Conservation (phyloP, 2,888 invertebrate species). For the Agrilus mali region DNA sequence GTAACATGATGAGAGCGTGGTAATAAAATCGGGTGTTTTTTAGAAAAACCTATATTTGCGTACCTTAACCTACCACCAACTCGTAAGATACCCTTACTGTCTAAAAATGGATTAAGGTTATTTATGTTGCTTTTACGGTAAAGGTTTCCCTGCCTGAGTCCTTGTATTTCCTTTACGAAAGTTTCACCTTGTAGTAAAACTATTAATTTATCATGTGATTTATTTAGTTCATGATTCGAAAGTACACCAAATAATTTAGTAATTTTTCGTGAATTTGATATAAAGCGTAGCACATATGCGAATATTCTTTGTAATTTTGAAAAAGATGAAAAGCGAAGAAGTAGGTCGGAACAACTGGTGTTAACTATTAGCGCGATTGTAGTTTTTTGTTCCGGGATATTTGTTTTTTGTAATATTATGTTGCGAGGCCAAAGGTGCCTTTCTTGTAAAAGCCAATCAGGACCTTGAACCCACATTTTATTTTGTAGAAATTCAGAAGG, state of each 20-base stretch:
- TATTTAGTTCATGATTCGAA: not conserved
- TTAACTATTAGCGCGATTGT: not conserved
- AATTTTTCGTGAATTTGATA: not conserved
- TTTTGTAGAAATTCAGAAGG: constrained; percentile 5
- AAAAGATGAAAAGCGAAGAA: not conserved
- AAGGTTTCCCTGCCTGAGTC: not conserved
- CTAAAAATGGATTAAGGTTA: constrained; percentile 8
- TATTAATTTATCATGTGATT: not conserved
- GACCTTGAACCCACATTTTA: constrained; percentile 7
- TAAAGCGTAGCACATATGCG: not conserved
- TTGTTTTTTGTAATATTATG: not conserved
- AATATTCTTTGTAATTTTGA: constrained; percentile 1
- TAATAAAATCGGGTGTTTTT: constrained; percentile 8
- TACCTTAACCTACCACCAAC: constrained; percentile 12
- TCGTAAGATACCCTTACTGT: constrained; percentile 5
- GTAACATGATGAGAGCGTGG: constrained; percentile 5
- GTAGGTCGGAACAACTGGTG: too few relatives aligned
- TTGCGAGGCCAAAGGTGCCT: not conserved
- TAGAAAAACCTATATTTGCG: constrained; percentile 4
- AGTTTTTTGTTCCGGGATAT: constrained; percentile 1
- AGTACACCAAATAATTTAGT: not conserved
- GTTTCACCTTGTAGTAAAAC: constrained; percentile 4
- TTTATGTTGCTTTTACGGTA: not conserved
- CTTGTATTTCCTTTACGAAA: constrained; percentile 6
- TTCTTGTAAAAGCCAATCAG: constrained; percentile 1